Conservation (phyloP, 2,797 vertebrate species). For the Fringilla coelebs region DNA sequence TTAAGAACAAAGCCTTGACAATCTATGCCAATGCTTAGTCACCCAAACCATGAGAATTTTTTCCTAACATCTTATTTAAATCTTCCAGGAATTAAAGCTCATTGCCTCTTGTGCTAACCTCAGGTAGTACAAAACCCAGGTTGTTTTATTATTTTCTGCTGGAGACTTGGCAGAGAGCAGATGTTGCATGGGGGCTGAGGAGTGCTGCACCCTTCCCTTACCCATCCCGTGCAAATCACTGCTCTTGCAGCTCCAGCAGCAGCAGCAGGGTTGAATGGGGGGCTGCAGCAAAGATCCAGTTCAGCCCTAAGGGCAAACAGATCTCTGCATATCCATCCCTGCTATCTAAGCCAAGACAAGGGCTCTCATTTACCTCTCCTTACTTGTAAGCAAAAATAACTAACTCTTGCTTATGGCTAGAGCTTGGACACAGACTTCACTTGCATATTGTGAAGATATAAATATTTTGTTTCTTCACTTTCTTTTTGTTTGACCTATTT, state of each 20-base stretch:
- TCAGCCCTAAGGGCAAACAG: background rate
- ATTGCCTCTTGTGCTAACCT: background rate
- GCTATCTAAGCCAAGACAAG: background rate
- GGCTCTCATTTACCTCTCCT: background rate
- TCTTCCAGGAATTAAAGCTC: background rate
- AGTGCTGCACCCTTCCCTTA: background rate
- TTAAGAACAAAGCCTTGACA: constrained; percentile 15
- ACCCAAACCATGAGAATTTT: background rate
- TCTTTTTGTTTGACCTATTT: background rate
- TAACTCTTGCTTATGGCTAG: background rate
- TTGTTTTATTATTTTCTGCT: background rate
- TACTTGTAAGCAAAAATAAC: background rate
- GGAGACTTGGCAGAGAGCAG: background rate
- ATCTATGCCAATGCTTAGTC: constrained; percentile 24
- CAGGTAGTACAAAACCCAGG: background rate
- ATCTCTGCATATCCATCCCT: background rate
- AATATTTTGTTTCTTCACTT: background rate
- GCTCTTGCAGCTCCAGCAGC: background rate
- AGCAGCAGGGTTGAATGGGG: background rate
- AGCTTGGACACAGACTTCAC: background rate
- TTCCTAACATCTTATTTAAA: background rate
- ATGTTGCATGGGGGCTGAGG: background rate
- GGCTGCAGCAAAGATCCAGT: background rate
- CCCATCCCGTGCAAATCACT: background rate
- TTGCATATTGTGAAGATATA: background rate